Evolutionary conservation across 2,797 vertebrate genomes (phyloP).

Genomic region (Erethizon dorsatum): DNA sequence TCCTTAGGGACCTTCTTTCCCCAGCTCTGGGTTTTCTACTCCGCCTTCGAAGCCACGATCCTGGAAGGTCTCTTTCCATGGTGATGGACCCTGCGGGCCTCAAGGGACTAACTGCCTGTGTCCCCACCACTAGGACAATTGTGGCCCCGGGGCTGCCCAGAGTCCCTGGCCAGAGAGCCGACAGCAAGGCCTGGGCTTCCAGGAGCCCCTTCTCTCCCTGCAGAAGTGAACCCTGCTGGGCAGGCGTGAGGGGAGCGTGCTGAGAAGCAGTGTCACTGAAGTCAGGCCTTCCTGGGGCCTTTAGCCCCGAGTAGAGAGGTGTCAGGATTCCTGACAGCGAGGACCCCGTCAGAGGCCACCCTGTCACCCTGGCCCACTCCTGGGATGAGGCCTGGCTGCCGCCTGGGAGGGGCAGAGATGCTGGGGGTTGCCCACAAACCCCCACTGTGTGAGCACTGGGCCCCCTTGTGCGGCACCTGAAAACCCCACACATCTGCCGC

Average conservation of each 20-base stretch:
- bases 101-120: neutral
- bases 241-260: neutral
- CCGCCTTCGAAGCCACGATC: neutral
- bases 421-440: slow-evolving; percentile 58
- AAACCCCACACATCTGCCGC: slow-evolving; percentile 74
- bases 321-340: neutral
- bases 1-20: neutral
- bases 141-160: neutral
- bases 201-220: neutral
- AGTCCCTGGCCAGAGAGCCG: neutral
- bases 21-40: neutral
- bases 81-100: neutral
- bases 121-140: neutral
- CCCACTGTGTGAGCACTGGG: slow-evolving; percentile 76
- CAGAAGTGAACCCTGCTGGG: neutral
- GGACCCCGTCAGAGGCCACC: neutral
- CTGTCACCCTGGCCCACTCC: neutral
- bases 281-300: neutral
- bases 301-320: neutral
- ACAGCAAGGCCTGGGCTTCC: neutral
- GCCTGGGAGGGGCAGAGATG: neutral
- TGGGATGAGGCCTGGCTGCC: neutral
- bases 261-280: neutral
- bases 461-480: slow-evolving; percentile 49
- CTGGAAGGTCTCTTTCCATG: neutral